Evolutionary conservation across 2,113 vertebrate genomes (phyloP), one percentile per base, ranked within the genome.

Genomic region (Ameiurus melas): DNA sequence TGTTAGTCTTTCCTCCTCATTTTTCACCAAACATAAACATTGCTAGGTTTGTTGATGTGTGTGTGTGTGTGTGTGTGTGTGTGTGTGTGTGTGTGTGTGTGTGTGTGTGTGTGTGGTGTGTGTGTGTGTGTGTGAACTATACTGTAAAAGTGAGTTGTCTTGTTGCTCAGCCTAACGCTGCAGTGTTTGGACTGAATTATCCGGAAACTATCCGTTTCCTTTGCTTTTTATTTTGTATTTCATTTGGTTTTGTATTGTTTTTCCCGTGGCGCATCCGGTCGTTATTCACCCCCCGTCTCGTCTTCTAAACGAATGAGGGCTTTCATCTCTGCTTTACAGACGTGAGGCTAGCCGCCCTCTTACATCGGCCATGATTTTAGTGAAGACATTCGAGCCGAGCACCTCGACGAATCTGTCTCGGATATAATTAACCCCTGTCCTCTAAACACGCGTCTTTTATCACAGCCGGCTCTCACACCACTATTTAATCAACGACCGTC

Each of bases 241-340:
- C 51, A n/a, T 25, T 43, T 77, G 68, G 86, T 20, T 36, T 36
- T 36, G 17, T 43, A 43, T 25, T 25, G 2, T 43, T 13, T 43
- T 43, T 25, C 82, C 68, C 62, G 57, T 13, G 70, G 30, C 60
- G 22, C 79, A 58, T 85, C 86, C 82, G 62, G 81, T 89, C 77
- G 62, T 89, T 90, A 85, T 85, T 84, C 30, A 27, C 57, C 55
- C 71, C 87, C 84, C n/a, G n/a, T n/a, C n/a, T n/a, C n/a, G 70
- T 78, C 43, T 25, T 71, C 36, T 30, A 9, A 75, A 19, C 43
- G 82, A 85, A 43, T 47, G 81, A 73, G 55, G 30, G n/a, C 70
- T 79, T 27, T 71, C 30, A 39, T 70, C n/a, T 81, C 16, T 22
- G 8, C n/a, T 17, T 16, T 79, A n/a, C 77, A 79, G 27, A 60